Evolutionary conservation across 1,140 invertebrate genomes (phyloP), one percentile per base, ranked within the genome.

Genomic region (Zaprionus capensis): DNA sequence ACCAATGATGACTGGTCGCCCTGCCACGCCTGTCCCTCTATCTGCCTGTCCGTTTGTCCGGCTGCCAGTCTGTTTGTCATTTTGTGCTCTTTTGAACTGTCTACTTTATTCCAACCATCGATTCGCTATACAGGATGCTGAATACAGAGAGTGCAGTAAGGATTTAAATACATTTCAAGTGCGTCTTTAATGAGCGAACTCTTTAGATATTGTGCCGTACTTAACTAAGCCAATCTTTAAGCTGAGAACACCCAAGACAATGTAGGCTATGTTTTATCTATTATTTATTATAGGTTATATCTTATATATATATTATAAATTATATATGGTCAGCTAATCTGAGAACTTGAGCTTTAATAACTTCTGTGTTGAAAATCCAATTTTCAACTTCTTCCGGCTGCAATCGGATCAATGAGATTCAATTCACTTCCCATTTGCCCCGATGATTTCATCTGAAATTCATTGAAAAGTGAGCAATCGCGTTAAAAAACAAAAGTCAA

Each of bases 1-100:
- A 53, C 57, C 61, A 71, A 65, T 71, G 61, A 53, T 59, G 61
- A 59, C 55, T 76, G 41, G 5, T 41, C 14, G 34, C 49, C 24
- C 28, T 53, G 28, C 20, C 46, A 22, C 20, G 17, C 26, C 38
- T 59, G 26, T 51, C 31, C 20, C 15, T 41, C 51, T 14, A 5
- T 51, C 53, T 20, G 20, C 12, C 41, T 17, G 15, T 17, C 22
- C 24, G 12, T 17, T 2, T 28, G n/a, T 36, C 41, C 17, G 41
- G 7, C 4, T 58, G 36, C 51, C 20, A 22, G 31, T 41, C 62
- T 61, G 34, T 64, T 22, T 59, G 46, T 71, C 61, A 69, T 51
- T 41, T 71, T 38, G 17, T 36, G 55, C 44, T 17, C 62, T 36
- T 56, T 61, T 55, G 4, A 76, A 36, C 15, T 49, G 36, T 14